Evolutionary conservation across 2,113 vertebrate species (phyloP).

Genomic region (Nannospalax galili): DNA sequence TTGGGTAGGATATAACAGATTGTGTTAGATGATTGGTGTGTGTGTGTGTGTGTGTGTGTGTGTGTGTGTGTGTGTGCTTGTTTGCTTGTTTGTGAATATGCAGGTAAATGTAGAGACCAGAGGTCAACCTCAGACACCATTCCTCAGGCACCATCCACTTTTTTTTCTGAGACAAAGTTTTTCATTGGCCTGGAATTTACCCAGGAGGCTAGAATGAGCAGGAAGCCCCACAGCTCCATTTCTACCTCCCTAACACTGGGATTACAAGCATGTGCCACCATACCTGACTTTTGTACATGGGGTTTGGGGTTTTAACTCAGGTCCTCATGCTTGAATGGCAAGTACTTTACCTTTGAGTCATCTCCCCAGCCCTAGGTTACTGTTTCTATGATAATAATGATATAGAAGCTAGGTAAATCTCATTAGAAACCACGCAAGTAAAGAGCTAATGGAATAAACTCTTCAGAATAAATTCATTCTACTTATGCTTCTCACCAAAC

Average conservation of each 20-base stretch:
- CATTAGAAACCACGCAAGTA: neutral
- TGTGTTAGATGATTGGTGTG: neutral
- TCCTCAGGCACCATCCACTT: neutral
- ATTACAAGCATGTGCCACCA: too few species aligned
- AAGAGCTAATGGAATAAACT: neutral
- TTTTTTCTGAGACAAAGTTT: neutral
- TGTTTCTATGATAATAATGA: neutral
- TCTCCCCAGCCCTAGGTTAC: neutral
- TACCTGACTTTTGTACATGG: too few species aligned
- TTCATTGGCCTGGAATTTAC: neutral
- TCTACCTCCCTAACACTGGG: too few species aligned
- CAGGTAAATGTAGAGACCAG: too few species aligned
- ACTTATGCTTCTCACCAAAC: neutral
- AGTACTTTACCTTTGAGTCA: neutral
- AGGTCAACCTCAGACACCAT: neutral
- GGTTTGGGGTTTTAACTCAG: neutral
- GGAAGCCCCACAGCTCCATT: neutral
- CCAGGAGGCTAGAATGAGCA: neutral
- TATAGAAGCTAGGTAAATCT: neutral
- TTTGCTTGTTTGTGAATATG: too few species aligned
- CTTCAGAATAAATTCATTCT: neutral
- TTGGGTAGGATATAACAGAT: neutral
- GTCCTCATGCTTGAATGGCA: neutral
- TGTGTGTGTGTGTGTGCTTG: neutral
- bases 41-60: neutral